Base-by-base conservation (phyloP, 2,113 vertebrate species). In the Spea bombifrons region DNA sequence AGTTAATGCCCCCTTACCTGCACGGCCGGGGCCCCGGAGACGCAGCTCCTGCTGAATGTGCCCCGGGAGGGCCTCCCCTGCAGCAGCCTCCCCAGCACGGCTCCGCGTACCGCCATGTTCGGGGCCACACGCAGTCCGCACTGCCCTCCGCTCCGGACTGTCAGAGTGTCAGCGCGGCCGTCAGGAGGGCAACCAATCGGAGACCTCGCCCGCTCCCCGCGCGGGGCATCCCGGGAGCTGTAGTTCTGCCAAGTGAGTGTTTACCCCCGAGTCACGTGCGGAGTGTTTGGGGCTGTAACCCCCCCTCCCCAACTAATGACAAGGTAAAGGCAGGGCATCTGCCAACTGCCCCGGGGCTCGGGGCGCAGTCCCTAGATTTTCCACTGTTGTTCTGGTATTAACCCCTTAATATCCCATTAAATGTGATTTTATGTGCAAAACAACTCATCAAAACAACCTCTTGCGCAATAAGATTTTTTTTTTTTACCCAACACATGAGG, bases 1-100 rank as follows among this genome's bases (percentile, higher is more conserved):
- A 59, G 15, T 9, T 59, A 59, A 3, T 3, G 8, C 10, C 3
- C 10, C n/a, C 44, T 30, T 30, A n/a, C 17, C 30, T n/a, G 64
- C 75, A 53, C 30, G 4, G 75, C 75, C 4, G 73, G 46, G 10
- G 47, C 73, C 9, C 30, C 64, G 30, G 75, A 55, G 13, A 55
- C 65, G 43, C 75, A 76, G 50, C 43, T 5, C 46, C 75, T 50
- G 30, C 9, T 50, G 59, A 5, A 16, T 59, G 17, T 46, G 8
- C 15, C 64, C 50, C 30, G 63, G 3, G 30, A 49, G 8, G 47
- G 0, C 4, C 7, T 17, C 30, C n/a, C 13, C 63, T 44, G 64
- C 49, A 76, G 64, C 50, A 76, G 30, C 63, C 48, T 45, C 12
- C 64, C 63, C 57, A 46, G 8, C 53, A 52, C n/a, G 8, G 47